Evolutionary conservation across 2,797 vertebrate species (phyloP), one percentile per base, ranked within the genome.

Genomic region (Eptatretus atami): DNA sequence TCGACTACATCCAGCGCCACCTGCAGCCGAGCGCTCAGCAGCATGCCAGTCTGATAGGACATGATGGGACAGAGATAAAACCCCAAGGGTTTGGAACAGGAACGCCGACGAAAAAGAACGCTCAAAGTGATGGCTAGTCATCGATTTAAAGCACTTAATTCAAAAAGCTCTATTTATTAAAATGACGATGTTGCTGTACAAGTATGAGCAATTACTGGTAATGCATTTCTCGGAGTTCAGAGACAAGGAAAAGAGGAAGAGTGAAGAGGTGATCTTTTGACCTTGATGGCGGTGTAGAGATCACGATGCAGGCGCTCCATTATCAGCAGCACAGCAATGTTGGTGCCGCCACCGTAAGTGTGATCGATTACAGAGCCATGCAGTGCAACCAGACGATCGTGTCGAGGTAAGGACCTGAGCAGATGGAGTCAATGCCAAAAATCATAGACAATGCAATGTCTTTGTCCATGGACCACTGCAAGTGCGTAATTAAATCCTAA

Each of bases 301-400:
- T 98, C 92, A 71, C 86, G 75, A 73, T 93, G 84, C n/a, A 98
- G 73, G 53, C 86, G 76, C 69, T 98, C 86, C 85, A 95, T 98
- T 64, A 98, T 93, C 12, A 98, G 79, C 66, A 98, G 74, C 68
- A 98, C 92, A 0, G 92, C 84, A 1, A 92, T 85, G 73, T 82
- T 90, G 69, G 86, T 85, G 69, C 92, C 92, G 1, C 73, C 81
- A 1, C 74, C 82, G 0, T 98, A 96, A 63, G 73, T 80, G 69
- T 98, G 81, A 69, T 98, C 92, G 2, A 98, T 98, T 64, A 98
- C 87, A 0, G 92, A 96, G 1, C 92, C 92, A 0, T 98, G 88
- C 53, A 96, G 79, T 67, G 92, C 82, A 10, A 94, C 86, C 1
- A 98, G 71, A 1, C 87, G 78, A 73, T 90, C 84, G 0, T 98